Evolutionary conservation across 2,888 invertebrate species (phyloP), one percentile per base, ranked within the genome.

Genomic region (Erebia palarica): DNA sequence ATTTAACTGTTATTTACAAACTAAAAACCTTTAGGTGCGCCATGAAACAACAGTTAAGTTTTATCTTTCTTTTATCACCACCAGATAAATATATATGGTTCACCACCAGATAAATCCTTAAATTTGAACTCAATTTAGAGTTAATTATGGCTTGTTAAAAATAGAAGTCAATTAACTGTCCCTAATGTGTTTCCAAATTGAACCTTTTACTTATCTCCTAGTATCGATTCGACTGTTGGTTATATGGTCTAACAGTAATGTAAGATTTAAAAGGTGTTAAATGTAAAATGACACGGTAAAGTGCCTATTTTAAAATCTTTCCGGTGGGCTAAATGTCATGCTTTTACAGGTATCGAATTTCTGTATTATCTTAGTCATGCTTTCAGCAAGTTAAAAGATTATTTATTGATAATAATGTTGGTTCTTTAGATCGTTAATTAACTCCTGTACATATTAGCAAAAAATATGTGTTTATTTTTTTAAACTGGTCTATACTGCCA

Each of bases 401-500:
- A 0, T 36, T 36, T 7, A 36, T 36, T 36, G 4, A 42, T 16
- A 36, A 42, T n/a, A 16, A 59, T 36, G 59, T 36, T 36, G 1
- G n/a, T 1, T n/a, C n/a, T n/a, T 49, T 18, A 51, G 13, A 10
- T 64, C n/a, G 27, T 51, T 64, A 53, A 53, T 51, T 64, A 51
- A 51, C 27, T 55, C 42, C 16, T 9, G 10, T 53, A 55, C 42
- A 55, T 42, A 21, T 18, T 49, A 14, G 53, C n/a, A 55, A 18
- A 36, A 53, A 16, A 36, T 65, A 51, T 53, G 57, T 58, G 55
- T 66, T 66, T 57, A 58, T 59, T 71, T 51, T 63, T 55, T 59
- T 51, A 36, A 67, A 75, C 70, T 70, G 65, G 70, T 75, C 51
- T 57, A 58, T 65, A 69, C 44, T 68, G 58, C 49, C 61, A 51